These are phyloP conservation scores for Phyllostomus discolor DNA, from an alignment of 2,113 vertebrate genomes.

Conservation along the genomic window DNA sequence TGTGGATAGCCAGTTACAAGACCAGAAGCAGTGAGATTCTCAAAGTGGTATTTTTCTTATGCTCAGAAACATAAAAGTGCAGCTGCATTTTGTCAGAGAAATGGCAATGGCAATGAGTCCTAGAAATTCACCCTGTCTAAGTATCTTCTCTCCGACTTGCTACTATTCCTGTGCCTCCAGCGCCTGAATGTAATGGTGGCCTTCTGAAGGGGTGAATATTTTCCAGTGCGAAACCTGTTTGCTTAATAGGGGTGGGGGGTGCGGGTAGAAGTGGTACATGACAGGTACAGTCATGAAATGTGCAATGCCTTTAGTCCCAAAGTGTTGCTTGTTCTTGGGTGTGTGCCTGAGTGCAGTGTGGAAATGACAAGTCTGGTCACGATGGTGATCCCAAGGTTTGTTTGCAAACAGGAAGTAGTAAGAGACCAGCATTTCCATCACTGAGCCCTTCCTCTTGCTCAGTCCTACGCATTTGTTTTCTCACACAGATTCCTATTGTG, in stretches of 20 bases:
- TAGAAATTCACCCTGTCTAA: neutral
- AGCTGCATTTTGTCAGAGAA: neutral
- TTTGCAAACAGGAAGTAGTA: neutral
- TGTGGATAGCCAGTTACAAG: neutral
- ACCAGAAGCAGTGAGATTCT: neutral
- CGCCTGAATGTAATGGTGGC: neutral
- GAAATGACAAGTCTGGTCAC: neutral
- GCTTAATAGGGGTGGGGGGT: neutral
- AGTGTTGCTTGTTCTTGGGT: neutral
- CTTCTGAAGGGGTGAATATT: conserved; percentile 1
- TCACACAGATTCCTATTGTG: neutral
- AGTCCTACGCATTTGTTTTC: neutral
- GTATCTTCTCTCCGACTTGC: neutral
- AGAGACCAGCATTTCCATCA: neutral
- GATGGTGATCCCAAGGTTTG: neutral
- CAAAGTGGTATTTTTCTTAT: neutral
- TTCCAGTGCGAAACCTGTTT: neutral
- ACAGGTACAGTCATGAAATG: neutral
- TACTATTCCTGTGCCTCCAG: conserved; percentile 25
- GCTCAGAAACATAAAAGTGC: neutral
- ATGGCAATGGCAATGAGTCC: neutral
- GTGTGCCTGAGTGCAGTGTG: neutral
- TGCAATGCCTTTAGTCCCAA: neutral
- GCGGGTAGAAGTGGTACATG: neutral
- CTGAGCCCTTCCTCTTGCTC: neutral